phyloP scores from a whole-genome alignment of 1,140 invertebrate genomes.

The Drosophila micromelanica region DNA sequence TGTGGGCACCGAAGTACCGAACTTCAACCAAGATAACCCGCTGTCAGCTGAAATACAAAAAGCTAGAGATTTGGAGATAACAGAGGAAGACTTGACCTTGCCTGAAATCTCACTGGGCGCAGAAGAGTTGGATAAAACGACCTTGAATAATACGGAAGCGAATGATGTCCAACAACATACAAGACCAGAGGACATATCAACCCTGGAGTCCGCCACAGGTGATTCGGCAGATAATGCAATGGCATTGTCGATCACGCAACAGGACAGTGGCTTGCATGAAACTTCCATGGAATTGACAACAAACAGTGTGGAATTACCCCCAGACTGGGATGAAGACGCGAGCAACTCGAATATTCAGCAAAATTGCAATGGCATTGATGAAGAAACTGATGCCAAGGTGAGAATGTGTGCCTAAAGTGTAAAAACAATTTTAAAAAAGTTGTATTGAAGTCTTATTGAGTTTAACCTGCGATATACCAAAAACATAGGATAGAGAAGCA shows the following conservation, averaged over 20 bases:
- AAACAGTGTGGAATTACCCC: neutral
- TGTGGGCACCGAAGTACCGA: neutral
- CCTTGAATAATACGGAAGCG: neutral
- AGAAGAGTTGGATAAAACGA: neutral
- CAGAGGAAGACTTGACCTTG: neutral
- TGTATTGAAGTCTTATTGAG: too few relatives aligned
- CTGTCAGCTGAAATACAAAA: constrained; percentile 7
- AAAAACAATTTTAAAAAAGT: neutral
- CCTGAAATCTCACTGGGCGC: neutral
- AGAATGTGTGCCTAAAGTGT: neutral
- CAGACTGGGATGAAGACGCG: constrained; percentile 3
- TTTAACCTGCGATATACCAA: too few relatives aligned
- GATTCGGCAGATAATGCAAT: neutral
- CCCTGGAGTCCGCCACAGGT: neutral
- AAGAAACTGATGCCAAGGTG: constrained; percentile 33
- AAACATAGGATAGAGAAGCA: too few relatives aligned
- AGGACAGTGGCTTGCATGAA: neutral
- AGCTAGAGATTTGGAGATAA: neutral
- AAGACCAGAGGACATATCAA: neutral
- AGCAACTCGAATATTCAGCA: neutral
- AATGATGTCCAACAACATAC: neutral
- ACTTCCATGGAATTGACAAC: neutral
- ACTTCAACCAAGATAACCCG: neutral
- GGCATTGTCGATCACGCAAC: too few relatives aligned
- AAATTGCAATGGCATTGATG: constrained; percentile 27